Evolutionary conservation across 1,140 invertebrate genomes (phyloP), one percentile per base, ranked within the genome.

Genomic region (Brachionus plicatilis): DNA sequence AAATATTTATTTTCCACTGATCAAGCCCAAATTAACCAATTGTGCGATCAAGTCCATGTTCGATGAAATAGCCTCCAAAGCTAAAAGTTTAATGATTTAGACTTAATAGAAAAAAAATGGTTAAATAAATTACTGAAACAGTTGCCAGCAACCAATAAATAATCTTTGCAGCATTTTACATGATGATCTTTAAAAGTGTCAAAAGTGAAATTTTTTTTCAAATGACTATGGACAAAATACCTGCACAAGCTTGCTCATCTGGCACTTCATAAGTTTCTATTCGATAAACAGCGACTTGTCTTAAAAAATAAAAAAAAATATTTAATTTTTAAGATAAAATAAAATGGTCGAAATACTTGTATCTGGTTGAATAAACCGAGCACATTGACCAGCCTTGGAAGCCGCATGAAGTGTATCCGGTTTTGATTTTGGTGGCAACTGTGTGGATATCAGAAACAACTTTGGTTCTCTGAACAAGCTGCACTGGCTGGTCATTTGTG

Each of bases 111-210:
- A 24, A 27, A 41, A 53, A n/a, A 56, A n/a, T n/a, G n/a, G 20
- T 33, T 33, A 17, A 53, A 53, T 27, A 50, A 78, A 41, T 80
- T 80, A 80, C 76, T 56, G 27, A 82, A 65, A 29, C 79, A 82
- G 45, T 82, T 82, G 29, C 79, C 79, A 33, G 50, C 79, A 47
- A 82, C 53, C 12, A 37, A 12, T 12, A 82, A 27, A 17, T 65
- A 65, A 41, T 47, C 79, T 41, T 82, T 82, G 53, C 79, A 82
- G 43, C 79, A 82, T 68, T 82, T 82, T 24, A 82, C 79, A 82
- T 82, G 79, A 45, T 82, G 79, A 82, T 82, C 79, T 65, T 65
- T 41, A 60, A 56, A 3, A 12, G 1, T 17, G 17, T 20, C 5
- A 53, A n/a, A 60, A 8, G 20, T 60, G 2, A 9, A 60, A 3